Percentiles rank a stretch among this genome's conserved stretches.
phyloP scores from a whole-genome alignment of 2,797 vertebrate genomes.

The Lophura swinhoii region DNA sequence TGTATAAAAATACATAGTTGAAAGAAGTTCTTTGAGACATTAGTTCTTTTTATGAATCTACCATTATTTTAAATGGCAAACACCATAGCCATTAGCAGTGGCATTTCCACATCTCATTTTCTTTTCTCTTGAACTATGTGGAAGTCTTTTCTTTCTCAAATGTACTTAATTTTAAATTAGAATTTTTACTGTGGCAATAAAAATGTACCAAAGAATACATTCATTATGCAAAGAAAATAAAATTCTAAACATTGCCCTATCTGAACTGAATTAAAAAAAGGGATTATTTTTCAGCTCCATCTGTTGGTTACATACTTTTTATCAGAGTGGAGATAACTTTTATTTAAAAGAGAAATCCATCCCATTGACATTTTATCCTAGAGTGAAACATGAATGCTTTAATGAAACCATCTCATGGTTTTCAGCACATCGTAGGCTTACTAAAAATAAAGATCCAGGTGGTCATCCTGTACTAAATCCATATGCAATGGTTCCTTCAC shows the following conservation, averaged over 20 bases:
- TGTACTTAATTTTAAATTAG: constrained; percentile 34
- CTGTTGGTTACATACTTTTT: constrained; percentile 32
- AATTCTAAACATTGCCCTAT: constrained; percentile 12
- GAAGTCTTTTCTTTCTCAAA: background rate
- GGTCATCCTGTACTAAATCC: background rate
- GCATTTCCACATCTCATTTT: constrained; percentile 27
- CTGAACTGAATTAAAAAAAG: constrained; percentile 23
- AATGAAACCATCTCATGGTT: constrained; percentile 11
- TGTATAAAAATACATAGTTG: background rate
- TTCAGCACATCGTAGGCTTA: constrained; percentile 2
- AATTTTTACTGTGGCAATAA: constrained; percentile 17
- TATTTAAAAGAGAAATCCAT: constrained; percentile 53
- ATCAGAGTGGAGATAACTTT: constrained; percentile 44
- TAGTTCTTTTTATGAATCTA: background rate
- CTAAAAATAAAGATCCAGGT: background rate
- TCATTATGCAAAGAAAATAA: constrained; percentile 41
- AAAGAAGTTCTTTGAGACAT: background rate
- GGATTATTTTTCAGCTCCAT: constrained; percentile 39
- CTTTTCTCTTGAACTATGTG: background rate
- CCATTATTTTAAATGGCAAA: constrained; percentile 28
- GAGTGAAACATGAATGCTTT: constrained; percentile 38
- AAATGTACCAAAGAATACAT: background rate
- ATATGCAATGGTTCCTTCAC: background rate
- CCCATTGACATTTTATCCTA: constrained; percentile 52
- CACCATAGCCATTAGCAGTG: background rate